These are phyloP conservation scores for Glyptemys insculpta DNA, from an alignment of 2,797 vertebrate species.

Conservation along the genomic window DNA sequence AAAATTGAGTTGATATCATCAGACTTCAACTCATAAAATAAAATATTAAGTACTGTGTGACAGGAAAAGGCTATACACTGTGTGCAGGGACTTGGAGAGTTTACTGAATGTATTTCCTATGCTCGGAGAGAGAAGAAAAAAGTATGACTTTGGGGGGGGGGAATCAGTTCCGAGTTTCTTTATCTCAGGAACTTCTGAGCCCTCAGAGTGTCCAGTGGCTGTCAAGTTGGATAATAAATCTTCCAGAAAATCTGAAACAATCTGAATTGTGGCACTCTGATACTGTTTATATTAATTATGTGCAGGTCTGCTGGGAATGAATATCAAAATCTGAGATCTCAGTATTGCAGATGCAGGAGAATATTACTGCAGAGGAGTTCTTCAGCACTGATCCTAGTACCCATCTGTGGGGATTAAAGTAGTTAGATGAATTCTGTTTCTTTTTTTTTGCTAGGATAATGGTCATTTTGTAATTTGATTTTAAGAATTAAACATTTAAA, in stretches of 20 bases:
- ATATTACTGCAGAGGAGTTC: background rate
- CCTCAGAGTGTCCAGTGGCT: background rate
- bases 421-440: background rate
- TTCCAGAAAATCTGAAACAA: slow-evolving; percentile 30
- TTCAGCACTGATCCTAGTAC: background rate
- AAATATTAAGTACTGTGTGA: slow-evolving; percentile 40
- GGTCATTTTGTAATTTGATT: background rate
- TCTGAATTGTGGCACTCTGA: background rate
- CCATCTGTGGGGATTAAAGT: background rate
- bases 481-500: background rate
- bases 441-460: background rate
- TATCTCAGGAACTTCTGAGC: background rate
- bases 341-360: background rate
- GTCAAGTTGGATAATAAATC: background rate
- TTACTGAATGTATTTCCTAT: slow-evolving; percentile 50
- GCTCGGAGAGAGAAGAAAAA: background rate
- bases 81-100: background rate
- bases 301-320: background rate
- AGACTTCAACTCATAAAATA: slow-evolving; percentile 51
- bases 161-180: background rate
- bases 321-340: background rate
- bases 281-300: background rate
- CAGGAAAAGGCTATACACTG: slow-evolving; percentile 21
- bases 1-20: slow-evolving; percentile 16
- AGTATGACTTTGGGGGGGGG: background rate